Base-by-base conservation (phyloP, 2,113 vertebrate species). In the Paracanthobrama guichenoti region DNA sequence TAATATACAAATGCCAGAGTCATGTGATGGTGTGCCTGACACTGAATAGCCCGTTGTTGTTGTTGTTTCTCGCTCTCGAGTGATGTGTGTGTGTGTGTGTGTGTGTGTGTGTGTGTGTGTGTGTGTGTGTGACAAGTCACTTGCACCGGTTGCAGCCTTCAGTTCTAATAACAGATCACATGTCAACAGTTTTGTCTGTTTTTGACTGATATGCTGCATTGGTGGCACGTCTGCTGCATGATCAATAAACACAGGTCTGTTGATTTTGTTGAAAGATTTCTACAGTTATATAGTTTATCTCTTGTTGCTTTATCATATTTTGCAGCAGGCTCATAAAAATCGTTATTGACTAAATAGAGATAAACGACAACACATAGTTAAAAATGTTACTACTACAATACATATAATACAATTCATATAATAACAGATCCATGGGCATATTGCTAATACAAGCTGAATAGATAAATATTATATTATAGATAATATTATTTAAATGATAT, bases 21-120 rank as follows among this genome's bases (percentile, higher is more conserved):
- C 91, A 92, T 92, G 89, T 91, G 91, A 89, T 84, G 87, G 87
- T 90, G 89, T 90, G 80, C 73, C 85, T 62, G n/a, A 66, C 85
- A 80, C 69, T 89, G 90, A 88, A 88, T 67, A 72, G 88, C 66
- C 84, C 81, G 84, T 90, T 85, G 89, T 90, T 71, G 75, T 55
- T 84, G 53, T 48, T 53, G 26, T 44, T 42, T 46, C 31, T 16
- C 60, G 1, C 5, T 73, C 42, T 24, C 20, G 22, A 31, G 35
- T 85, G 83, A 48, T 82, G 44, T 14, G 31, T 44, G 42, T 44
- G 9, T 42, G 39, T 44, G 42, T 44, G 42, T 44, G 42, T 44
- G 42, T 44, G 42, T 39, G 35, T 39, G 44, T 46, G 44, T 46
- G 44, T 44, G 46, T 46, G 44, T 16, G 69, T 31, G 69, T 46